These are phyloP conservation scores for Temnothorax nylanderi DNA, from an alignment of 1,140 invertebrate genomes.

Conservation along the genomic window DNA sequence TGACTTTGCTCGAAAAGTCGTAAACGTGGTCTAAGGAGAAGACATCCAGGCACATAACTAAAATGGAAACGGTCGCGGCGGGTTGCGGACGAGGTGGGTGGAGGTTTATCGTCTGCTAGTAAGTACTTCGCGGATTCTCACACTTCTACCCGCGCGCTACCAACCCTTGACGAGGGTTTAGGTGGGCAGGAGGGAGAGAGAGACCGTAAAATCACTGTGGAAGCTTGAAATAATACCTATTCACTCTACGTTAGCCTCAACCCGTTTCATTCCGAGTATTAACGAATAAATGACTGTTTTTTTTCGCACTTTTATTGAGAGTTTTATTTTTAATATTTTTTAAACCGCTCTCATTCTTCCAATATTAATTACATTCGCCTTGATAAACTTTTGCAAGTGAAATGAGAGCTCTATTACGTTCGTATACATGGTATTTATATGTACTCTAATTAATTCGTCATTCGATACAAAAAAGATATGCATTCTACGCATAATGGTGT, in stretches of 20 bases:
- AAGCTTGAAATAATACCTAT: conserved; percentile 67
- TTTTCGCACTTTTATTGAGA: neutral
- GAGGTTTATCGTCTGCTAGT: conserved; percentile 78
- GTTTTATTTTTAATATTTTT: neutral
- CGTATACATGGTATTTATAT: neutral
- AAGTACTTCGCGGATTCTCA: conserved; percentile 79
- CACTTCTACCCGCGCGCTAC: conserved; percentile 58
- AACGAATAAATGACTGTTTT: neutral
- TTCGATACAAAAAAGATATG: neutral
- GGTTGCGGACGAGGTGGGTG: conserved; percentile 66
- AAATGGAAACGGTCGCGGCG: conserved; percentile 72
- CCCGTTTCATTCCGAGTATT: neutral
- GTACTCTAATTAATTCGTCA: neutral
- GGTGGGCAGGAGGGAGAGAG: neutral
- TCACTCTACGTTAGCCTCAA: neutral
- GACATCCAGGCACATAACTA: conserved; percentile 69
- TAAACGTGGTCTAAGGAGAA: conserved; percentile 69
- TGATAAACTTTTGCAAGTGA: neutral
- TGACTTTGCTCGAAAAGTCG: conserved; percentile 62
- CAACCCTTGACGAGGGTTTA: conserved; percentile 20
- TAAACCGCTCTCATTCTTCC: neutral
- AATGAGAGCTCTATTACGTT: neutral
- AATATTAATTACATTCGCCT: neutral
- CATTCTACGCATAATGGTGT: neutral
- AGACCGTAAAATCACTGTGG: conserved; percentile 74